Evolutionary conservation across 2,797 vertebrate species (phyloP).

Genomic region (Ceryle rudis): DNA sequence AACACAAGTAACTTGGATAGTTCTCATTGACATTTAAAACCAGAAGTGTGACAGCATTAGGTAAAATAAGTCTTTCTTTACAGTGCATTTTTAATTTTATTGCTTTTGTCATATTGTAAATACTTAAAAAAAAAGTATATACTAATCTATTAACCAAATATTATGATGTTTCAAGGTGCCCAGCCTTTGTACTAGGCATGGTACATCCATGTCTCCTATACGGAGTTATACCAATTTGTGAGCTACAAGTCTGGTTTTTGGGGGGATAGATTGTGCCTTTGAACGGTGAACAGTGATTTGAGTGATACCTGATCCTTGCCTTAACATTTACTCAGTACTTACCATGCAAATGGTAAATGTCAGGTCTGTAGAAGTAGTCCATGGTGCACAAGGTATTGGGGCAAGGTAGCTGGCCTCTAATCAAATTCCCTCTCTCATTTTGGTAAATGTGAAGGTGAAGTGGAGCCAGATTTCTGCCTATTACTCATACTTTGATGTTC

Average conservation of each 20-base stretch:
- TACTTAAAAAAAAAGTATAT: not conserved
- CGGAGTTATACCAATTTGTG: not conserved
- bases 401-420: not conserved
- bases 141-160: not conserved
- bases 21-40: slow-evolving; percentile 20
- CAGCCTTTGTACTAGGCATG: rapidly evolving
- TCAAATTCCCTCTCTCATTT: not conserved
- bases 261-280: not conserved
- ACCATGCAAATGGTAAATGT: not conserved
- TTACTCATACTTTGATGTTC: not conserved
- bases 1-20: not conserved
- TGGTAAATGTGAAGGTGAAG: not conserved
- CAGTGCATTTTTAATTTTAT: not conserved
- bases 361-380: not conserved
- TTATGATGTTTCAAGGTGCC: not conserved
- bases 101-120: not conserved
- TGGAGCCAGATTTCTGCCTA: not conserved
- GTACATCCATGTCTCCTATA: rapidly evolving
- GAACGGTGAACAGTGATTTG: not conserved
- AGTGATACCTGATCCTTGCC: not conserved
- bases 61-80: not conserved
- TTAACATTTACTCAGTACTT: not conserved
- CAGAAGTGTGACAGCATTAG: not conserved
- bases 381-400: too few relatives aligned
- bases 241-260: not conserved